A percentile compares a stretch with the other conserved stretches of the same genome.
Evolutionary conservation across 2,113 vertebrate genomes (phyloP).

Genomic region (Sinocyclocheilus grahami): DNA sequence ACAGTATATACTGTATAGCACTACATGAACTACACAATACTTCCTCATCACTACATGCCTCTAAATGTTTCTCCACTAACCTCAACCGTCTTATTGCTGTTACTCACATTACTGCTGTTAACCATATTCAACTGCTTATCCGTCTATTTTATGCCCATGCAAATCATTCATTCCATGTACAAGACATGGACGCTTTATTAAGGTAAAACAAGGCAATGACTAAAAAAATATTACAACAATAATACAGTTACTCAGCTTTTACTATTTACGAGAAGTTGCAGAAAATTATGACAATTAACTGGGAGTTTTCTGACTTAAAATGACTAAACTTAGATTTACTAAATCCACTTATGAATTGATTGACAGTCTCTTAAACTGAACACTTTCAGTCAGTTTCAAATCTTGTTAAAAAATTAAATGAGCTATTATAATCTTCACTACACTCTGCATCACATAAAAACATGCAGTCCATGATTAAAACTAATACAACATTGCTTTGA

Average conservation of each 20-base stretch:
- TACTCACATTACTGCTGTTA: neutral
- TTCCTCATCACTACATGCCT: neutral
- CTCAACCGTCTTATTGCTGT: neutral
- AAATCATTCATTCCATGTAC: neutral
- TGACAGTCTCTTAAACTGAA: neutral
- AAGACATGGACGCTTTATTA: neutral
- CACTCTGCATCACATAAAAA: neutral
- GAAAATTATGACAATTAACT: too few relatives aligned
- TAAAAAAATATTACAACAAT: too few relatives aligned
- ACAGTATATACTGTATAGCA: too few relatives aligned
- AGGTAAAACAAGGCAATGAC: neutral
- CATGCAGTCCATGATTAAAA: neutral
- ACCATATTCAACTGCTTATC: neutral
- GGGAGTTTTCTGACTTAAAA: neutral
- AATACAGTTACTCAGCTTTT: too few relatives aligned
- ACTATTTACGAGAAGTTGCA: too few relatives aligned
- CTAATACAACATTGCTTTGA: neutral
- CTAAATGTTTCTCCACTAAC: neutral
- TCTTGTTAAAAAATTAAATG: neutral
- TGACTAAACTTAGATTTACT: neutral
- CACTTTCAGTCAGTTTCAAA: neutral
- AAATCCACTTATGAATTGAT: neutral
- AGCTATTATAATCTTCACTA: neutral
- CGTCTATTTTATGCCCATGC: neutral
- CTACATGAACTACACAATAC: neutral